Evolutionary conservation across 2,797 vertebrate species (phyloP).

Genomic region (Eurystomus glaucurus): DNA sequence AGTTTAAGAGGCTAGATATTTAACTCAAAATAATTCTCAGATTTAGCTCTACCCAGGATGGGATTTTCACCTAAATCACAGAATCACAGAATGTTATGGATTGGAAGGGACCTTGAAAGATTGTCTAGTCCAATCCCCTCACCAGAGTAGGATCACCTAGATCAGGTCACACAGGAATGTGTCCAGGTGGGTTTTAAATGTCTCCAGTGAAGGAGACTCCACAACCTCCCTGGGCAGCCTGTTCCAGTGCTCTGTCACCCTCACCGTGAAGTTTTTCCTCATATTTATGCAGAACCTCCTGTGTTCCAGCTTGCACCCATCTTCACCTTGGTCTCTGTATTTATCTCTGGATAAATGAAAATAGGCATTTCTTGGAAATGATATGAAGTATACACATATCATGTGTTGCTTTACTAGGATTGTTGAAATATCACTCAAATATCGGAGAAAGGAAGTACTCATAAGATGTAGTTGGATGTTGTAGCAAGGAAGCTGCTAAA

Average conservation of each 20-base stretch:
- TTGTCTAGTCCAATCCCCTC: no score
- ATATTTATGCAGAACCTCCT: no score
- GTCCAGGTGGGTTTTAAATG: no score
- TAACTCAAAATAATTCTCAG: background rate
- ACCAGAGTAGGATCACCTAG: no score
- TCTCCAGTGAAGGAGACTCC: no score
- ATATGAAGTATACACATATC: background rate
- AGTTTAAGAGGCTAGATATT: background rate
- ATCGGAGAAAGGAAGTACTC: background rate
- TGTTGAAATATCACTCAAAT: background rate
- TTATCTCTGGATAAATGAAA: background rate
- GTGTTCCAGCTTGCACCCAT: background rate
- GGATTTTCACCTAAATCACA: background rate
- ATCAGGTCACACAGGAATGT: no score
- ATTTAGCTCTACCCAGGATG: background rate
- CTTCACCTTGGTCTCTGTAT: background rate
- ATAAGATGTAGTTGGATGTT: background rate
- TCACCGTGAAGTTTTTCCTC: no score
- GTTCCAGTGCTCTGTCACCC: no score
- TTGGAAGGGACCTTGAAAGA: no score
- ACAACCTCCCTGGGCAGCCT: no score
- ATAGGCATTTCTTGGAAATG: background rate
- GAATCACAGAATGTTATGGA: no score
- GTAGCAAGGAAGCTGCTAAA: background rate
- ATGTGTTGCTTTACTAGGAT: background rate